Evolutionary conservation across 2,888 invertebrate genomes (phyloP).

Genomic region (Eudasyphora cyanicolor): DNA sequence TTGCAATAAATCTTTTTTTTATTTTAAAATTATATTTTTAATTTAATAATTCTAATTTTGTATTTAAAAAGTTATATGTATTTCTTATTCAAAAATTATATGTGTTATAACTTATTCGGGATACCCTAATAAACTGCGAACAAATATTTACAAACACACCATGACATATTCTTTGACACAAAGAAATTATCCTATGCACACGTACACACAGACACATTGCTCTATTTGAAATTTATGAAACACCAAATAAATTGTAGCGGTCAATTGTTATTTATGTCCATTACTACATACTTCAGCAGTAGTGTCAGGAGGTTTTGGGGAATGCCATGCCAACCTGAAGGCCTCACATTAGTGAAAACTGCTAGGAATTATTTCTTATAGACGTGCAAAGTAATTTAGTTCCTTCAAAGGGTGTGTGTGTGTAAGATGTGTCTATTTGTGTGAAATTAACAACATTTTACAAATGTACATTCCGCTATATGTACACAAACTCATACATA

Average conservation of each 20-base stretch:
- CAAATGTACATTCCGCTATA: slow-evolving; percentile 61
- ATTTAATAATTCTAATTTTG: too few species aligned
- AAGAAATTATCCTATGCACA: slow-evolving; percentile 1
- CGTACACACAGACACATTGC: neutral
- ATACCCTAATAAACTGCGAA: neutral
- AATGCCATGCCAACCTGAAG: too few species aligned
- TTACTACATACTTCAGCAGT: slow-evolving; percentile 46
- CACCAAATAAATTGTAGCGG: slow-evolving; percentile 28
- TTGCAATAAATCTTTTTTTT: too few species aligned
- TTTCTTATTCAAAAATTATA: too few species aligned
- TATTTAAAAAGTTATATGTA: too few species aligned
- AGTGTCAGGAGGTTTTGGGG: too few species aligned
- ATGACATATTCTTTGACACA: neutral
- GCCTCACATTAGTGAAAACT: too few species aligned
- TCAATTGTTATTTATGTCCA: slow-evolving; percentile 28
- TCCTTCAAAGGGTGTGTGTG: too few species aligned
- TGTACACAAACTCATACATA: neutral
- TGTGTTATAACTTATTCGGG: too few species aligned
- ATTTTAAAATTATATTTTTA: too few species aligned
- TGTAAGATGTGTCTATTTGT: slow-evolving; percentile 15
- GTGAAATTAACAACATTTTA: slow-evolving; percentile 69
- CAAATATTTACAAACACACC: neutral
- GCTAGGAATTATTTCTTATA: too few species aligned
- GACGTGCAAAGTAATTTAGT: too few species aligned
- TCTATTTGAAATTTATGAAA: slow-evolving; percentile 6